These are phyloP conservation scores for Tiliacea aurago DNA, from an alignment of 2,888 invertebrate species.

Conservation along the genomic window DNA sequence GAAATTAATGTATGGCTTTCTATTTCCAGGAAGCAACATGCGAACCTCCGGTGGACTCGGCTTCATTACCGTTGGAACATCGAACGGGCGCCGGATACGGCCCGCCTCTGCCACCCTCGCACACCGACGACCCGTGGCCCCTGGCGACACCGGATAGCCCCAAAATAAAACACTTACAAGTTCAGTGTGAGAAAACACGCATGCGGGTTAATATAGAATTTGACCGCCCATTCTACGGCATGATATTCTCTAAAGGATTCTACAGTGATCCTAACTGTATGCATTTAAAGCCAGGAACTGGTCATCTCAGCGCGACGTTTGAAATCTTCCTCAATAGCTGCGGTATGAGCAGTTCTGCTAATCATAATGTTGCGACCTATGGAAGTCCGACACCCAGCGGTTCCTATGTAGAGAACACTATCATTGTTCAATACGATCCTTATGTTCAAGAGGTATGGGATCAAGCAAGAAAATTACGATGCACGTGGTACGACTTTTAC, in stretches of 20 bases:
- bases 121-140: conserved; percentile 96
- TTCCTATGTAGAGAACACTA: conserved; percentile 98
- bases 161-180: conserved; percentile 97
- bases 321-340: conserved; percentile 98
- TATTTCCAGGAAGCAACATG: conserved; percentile 93
- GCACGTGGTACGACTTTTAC: conserved; percentile 99
- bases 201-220: conserved; percentile 99
- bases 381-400: conserved; percentile 97
- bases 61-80: conserved; percentile 95
- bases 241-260: conserved; percentile 98
- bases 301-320: conserved; percentile 97
- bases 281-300: conserved; percentile 97
- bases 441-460: conserved; percentile 99
- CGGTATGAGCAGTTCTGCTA: conserved; percentile 98
- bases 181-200: conserved; percentile 98
- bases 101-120: conserved; percentile 91
- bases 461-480: conserved; percentile 97
- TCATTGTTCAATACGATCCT: conserved; percentile 98
- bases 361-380: conserved; percentile 95
- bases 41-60: conserved; percentile 95
- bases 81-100: conserved; percentile 95
- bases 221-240: conserved; percentile 98
- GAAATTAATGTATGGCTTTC: conserved; percentile 56
- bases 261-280: conserved; percentile 98
- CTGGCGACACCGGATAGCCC: conserved; percentile 97